Evolutionary conservation across 2,888 invertebrate genomes (phyloP).

Genomic region (Stenolophus ochropezus): DNA sequence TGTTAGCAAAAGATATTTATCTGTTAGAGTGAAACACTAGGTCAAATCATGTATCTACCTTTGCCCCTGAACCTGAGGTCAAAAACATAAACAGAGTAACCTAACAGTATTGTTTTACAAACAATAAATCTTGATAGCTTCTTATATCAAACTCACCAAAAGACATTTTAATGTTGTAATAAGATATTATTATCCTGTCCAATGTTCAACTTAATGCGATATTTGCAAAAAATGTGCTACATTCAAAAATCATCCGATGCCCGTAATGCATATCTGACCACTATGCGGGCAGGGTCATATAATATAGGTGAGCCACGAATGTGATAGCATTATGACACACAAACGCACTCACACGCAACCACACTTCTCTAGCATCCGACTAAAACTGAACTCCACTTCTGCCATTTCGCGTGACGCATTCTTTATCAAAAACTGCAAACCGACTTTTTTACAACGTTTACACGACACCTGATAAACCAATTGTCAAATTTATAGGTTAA

Average conservation of each 20-base stretch:
- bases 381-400: slow-evolving; percentile 18
- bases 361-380: slow-evolving; percentile 17
- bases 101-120: background rate
- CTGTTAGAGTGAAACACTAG: slow-evolving; percentile 24
- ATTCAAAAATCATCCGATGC: slow-evolving; percentile 16
- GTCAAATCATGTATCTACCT: slow-evolving; percentile 54
- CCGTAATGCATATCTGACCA: slow-evolving; percentile 40
- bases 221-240: slow-evolving; percentile 42
- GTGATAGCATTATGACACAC: slow-evolving; percentile 37
- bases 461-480: background rate
- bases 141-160: slow-evolving; percentile 48
- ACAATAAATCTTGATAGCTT: slow-evolving; percentile 28
- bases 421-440: slow-evolving; percentile 23
- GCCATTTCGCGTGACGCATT: slow-evolving; percentile 30
- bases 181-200: slow-evolving; percentile 13
- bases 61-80: slow-evolving; percentile 56
- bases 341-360: slow-evolving; percentile 20
- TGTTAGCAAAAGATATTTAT: background rate
- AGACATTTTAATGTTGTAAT: slow-evolving; percentile 52
- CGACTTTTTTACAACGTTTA: slow-evolving; percentile 38
- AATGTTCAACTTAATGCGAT: slow-evolving; percentile 7
- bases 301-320: slow-evolving; percentile 19
- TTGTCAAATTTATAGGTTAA: slow-evolving; percentile 12
- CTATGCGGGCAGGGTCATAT: slow-evolving; percentile 30
- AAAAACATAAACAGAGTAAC: slow-evolving; percentile 48